These are phyloP conservation scores for Lobophora halterata DNA, from an alignment of 2,888 invertebrate genomes.

Conservation along the genomic window DNA sequence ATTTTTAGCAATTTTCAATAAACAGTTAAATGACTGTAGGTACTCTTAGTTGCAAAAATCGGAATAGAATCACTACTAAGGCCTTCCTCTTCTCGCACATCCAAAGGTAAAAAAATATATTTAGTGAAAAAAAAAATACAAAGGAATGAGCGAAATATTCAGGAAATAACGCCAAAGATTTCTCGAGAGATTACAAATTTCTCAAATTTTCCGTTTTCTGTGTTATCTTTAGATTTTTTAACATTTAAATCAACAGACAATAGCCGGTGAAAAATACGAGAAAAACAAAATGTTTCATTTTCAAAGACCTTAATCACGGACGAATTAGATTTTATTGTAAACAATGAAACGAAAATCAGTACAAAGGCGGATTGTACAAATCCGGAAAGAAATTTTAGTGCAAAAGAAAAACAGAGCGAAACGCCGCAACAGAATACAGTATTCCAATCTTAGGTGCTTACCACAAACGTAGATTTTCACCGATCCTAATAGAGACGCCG, in stretches of 20 bases:
- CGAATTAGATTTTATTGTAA: constrained; percentile 39
- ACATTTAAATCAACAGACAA: constrained; percentile 29
- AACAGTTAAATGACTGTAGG: too few relatives aligned
- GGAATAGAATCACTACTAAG: too few relatives aligned
- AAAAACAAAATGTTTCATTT: constrained; percentile 29
- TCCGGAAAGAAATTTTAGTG: constrained; percentile 27
- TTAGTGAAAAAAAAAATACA: too few relatives aligned
- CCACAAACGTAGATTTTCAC: constrained; percentile 20
- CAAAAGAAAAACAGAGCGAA: constrained; percentile 28
- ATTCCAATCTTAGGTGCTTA: constrained; percentile 23
- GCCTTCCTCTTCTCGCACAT: too few relatives aligned
- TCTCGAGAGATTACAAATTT: too few relatives aligned
- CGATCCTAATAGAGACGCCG: not conserved
- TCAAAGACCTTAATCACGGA: constrained; percentile 34
- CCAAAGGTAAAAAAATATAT: too few relatives aligned
- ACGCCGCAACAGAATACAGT: constrained; percentile 27
- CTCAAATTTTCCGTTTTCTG: too few relatives aligned
- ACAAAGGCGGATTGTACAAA: too few relatives aligned
- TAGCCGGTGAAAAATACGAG: constrained; percentile 22
- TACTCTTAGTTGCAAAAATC: too few relatives aligned
- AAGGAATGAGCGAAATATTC: too few relatives aligned
- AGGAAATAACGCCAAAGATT: too few relatives aligned
- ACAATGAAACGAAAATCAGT: constrained; percentile 40
- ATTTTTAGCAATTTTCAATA: not conserved
- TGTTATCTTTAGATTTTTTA: constrained; percentile 21